Percentiles rank a stretch among this genome's conserved stretches.
Evolutionary conservation across 2,888 invertebrate genomes (phyloP).

Genomic region (Amphipyra tragopoginis): DNA sequence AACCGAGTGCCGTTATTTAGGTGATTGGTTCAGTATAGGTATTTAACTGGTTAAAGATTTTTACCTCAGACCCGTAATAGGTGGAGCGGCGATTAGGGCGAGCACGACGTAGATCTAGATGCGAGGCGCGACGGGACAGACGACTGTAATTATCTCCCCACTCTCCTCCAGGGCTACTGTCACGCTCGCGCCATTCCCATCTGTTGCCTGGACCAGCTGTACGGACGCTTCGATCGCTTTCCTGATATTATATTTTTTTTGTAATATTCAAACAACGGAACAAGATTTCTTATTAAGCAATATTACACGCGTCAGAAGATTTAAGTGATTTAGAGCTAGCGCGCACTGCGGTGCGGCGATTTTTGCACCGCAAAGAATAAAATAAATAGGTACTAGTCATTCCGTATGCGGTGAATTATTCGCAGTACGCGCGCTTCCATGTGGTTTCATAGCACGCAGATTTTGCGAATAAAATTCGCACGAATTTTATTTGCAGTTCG

Average conservation of each 20-base stretch:
- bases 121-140: conserved; percentile 82
- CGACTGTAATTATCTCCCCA: conserved; percentile 73
- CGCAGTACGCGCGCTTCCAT: no score
- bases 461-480: no score
- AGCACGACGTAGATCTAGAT: conserved; percentile 79
- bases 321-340: no score
- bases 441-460: no score
- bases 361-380: no score
- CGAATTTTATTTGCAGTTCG: no score
- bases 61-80: conserved; percentile 82
- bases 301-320: no score
- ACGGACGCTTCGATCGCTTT: conserved; percentile 82
- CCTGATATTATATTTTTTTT: conserved; percentile 61
- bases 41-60: no score
- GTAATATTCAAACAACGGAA: neutral
- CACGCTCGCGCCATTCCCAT: conserved; percentile 85
- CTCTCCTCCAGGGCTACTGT: conserved; percentile 78
- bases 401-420: no score
- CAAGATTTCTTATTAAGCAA: no score
- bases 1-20: neutral
- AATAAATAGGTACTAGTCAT: no score
- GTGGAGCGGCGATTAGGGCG: conserved; percentile 72
- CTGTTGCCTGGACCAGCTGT: conserved; percentile 71
- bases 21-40: neutral
- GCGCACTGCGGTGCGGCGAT: no score